These are phyloP conservation scores for Trichogramma dendrolimi DNA, from an alignment of 2,888 invertebrate genomes.

Conservation along the genomic window DNA sequence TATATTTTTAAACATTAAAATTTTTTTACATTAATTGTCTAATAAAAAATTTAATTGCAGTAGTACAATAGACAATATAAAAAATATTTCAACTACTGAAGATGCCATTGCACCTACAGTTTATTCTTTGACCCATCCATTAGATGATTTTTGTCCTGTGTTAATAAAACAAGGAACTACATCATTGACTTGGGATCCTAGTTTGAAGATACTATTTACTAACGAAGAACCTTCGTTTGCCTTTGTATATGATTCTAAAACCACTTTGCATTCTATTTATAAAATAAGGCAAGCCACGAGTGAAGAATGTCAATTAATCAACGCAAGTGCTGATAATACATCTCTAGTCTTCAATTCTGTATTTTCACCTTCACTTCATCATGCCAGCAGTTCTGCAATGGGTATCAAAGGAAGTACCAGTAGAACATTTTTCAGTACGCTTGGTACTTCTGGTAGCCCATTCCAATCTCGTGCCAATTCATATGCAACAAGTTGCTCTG, in stretches of 20 bases:
- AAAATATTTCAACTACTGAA: conserved; percentile 30
- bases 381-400: conserved; percentile 2
- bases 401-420: conserved; percentile 38
- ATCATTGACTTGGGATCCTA: conserved; percentile 54
- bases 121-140: conserved; percentile 82
- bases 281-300: conserved; percentile 69
- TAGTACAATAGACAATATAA: conserved; percentile 40
- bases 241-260: conserved; percentile 72
- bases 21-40: neutral
- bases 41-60: conserved; percentile 29
- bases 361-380: conserved; percentile 32
- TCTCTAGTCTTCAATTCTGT: conserved; percentile 41
- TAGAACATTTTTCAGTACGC: conserved; percentile 39
- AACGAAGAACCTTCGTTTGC: conserved; percentile 75
- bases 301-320: conserved; percentile 67
- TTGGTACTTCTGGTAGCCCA: conserved; percentile 36
- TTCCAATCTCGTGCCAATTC: conserved; percentile 46
- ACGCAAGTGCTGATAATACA: conserved; percentile 54
- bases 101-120: conserved; percentile 64
- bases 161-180: conserved; percentile 61
- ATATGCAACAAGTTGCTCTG: conserved; percentile 43
- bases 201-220: conserved; percentile 70
- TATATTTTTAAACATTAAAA: too few relatives aligned
- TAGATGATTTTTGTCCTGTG: conserved; percentile 87
- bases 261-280: conserved; percentile 78